Conservation (phyloP, 2,113 vertebrate genomes). For the Amblyornis subalaris region DNA sequence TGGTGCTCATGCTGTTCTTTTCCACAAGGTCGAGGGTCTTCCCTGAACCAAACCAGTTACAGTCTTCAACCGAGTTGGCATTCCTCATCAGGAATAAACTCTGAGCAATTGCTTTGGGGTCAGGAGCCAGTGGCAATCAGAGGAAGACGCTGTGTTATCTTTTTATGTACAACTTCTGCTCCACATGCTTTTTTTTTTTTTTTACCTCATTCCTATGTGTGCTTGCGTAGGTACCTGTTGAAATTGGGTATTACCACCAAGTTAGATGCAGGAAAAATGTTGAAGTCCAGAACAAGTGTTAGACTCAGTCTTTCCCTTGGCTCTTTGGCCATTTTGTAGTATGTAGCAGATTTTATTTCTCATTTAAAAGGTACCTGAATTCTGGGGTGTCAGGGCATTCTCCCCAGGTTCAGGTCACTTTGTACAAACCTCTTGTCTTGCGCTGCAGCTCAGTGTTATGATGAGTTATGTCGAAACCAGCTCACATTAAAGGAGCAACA, state of each 20-base stretch:
- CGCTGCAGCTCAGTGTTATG: background rate
- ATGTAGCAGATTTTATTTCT: background rate
- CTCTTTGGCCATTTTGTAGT: rapidly evolving
- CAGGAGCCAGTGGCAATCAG: background rate
- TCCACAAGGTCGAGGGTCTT: background rate
- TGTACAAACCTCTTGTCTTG: background rate
- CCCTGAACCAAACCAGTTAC: background rate
- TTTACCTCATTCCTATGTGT: background rate
- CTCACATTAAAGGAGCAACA: background rate
- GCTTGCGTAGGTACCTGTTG: background rate
- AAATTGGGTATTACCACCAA: background rate
- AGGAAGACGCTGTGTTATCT: background rate
- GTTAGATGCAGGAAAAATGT: background rate
- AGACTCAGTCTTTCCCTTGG: background rate
- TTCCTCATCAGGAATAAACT: background rate
- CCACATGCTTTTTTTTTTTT: rapidly evolving
- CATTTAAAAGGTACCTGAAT: background rate
- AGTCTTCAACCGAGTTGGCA: rapidly evolving
- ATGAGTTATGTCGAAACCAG: background rate
- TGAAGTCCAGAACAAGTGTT: background rate
- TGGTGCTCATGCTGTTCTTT: rapidly evolving
- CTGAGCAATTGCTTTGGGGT: background rate
- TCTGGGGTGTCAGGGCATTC: background rate
- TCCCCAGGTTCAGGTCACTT: background rate
- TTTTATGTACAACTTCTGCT: background rate